Evolutionary conservation across 35 echinoderm and acorn worm genomes (phyloP), one percentile per base, ranked within the genome.

Genomic region (Eucidaris tribuloides): DNA sequence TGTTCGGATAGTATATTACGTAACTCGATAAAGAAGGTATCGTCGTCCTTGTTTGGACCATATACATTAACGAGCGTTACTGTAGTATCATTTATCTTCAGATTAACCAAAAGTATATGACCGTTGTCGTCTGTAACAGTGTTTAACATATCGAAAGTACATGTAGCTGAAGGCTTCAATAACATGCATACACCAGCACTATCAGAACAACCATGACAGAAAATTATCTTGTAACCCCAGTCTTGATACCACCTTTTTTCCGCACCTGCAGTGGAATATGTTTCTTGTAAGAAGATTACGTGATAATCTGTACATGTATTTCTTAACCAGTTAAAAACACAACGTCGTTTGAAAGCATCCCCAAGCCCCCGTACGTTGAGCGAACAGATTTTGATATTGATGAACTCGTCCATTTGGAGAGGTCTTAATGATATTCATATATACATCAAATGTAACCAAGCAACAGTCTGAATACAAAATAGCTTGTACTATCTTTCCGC

Each of bases 221-320:
- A 63, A 19, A 63, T 63, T 6, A 63, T 63, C 1, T 59, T 59
- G 18, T 59, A 59, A 59, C 56, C 56, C 56, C 56, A 59, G n/a
- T 59, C 56, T 19, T 59, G 5, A 59, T 28, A 18, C 56, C 56
- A 59, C 30, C 56, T 59, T 59, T 63, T 63, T 24, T 63, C 59
- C 28, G 59, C 11, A 24, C 28, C 59, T 63, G 59, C 5, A 14
- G 59, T 19, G 5, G 59, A 63, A 63, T 63, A 27, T 63, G 59
- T 63, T 63, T 63, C 59, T 63, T 63, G 59, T 63, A 63, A 63
- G 5, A 63, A 63, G 5, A 24, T 63, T 5, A 63, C 23, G 27
- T 63, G 59, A 63, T 63, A 63, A 63, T 63, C 59, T 63, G 59
- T n/a, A n/a, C n/a, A n/a, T n/a, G n/a, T 14, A 63, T 63, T 63